Base-by-base conservation (phyloP, 1,140 invertebrate species). In the Holcopasites calliopsidis region DNA sequence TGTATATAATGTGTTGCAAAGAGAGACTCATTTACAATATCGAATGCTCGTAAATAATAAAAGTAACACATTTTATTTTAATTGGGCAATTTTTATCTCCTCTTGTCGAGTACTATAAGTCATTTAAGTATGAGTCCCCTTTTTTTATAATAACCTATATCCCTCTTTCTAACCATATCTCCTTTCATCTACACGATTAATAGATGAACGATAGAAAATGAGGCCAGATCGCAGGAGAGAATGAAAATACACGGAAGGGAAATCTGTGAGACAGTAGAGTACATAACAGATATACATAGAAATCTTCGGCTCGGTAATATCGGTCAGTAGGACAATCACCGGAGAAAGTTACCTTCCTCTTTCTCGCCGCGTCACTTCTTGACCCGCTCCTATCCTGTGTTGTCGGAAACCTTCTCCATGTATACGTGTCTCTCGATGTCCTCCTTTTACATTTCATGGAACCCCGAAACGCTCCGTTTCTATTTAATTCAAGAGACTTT, bases 311-410 rank as follows among this genome's bases (percentile, higher is more conserved):
- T 84, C 68, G 82, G 88, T 90, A 85, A 91, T 89, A 91, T 91
- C 83, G 90, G 90, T 90, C 85, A 91, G 88, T 91, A 44, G 89
- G 83, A 87, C 88, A 86, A 90, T 90, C 88, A 88, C 76, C 86
- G 84, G 89, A 90, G 90, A 91, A 90, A 90, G 90, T 91, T 89
- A 85, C 76, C 79, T 80, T 79, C 80, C 76, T 86, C 81, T 76
- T 85, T 85, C 87, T 82, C 83, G 81, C 72, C 80, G 64, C 65
- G 62, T 80, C 76, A 74, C 70, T 75, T 82, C 60, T 50, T 65
- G 16, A 73, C 69, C 77, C 74, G 73, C 77, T 83, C 82, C 75
- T 85, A 74, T 75, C 76, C 68, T 74, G 28, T 68, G 70, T 47
- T 65, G 72, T 78, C 47, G 55, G 83, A 82, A 85, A 76, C 79